A percentile compares a stretch with the other conserved stretches of the same genome.
Evolutionary conservation across 2,113 vertebrate genomes (phyloP).

Genomic region (Dryoscopus gambensis): DNA sequence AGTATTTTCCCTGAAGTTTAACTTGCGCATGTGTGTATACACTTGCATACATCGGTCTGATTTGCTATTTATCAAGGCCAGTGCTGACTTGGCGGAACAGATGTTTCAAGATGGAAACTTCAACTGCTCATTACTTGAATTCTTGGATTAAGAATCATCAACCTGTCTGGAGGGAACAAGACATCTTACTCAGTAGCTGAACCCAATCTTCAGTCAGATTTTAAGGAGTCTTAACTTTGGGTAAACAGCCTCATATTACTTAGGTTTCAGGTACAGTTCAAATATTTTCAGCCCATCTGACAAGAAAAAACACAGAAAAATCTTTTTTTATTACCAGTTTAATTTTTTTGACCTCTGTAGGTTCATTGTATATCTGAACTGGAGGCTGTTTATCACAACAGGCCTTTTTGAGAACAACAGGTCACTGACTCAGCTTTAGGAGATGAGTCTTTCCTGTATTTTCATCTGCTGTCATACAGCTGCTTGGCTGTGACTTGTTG

Average conservation of each 20-base stretch:
- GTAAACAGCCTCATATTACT: background rate
- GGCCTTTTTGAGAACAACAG: constrained; percentile 1
- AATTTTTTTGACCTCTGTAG: background rate
- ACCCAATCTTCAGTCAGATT: background rate
- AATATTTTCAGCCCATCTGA: background rate
- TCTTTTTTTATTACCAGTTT: background rate
- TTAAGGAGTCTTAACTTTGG: background rate
- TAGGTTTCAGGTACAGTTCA: background rate
- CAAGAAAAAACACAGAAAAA: background rate
- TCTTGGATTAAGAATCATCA: constrained; percentile 62
- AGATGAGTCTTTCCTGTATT: constrained; percentile 25
- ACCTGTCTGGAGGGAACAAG: constrained; percentile 52
- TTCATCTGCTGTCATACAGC: background rate
- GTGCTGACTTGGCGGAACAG: constrained; percentile 62
- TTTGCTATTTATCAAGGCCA: constrained; percentile 66
- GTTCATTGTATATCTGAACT: background rate
- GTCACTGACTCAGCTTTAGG: constrained; percentile 43
- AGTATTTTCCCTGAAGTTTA: constrained; percentile 53
- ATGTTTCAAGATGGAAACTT: constrained; percentile 63
- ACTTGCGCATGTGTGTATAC: constrained; percentile 28
- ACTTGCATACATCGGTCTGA: constrained; percentile 55
- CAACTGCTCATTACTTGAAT: constrained; percentile 60
- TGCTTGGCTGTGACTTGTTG: background rate
- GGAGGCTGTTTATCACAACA: constrained; percentile 3
- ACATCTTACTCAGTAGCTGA: constrained; percentile 30